Evolutionary conservation across 92 coral and sea anemone genomes (phyloP).

Genomic region (Virgularia gustaviana): DNA sequence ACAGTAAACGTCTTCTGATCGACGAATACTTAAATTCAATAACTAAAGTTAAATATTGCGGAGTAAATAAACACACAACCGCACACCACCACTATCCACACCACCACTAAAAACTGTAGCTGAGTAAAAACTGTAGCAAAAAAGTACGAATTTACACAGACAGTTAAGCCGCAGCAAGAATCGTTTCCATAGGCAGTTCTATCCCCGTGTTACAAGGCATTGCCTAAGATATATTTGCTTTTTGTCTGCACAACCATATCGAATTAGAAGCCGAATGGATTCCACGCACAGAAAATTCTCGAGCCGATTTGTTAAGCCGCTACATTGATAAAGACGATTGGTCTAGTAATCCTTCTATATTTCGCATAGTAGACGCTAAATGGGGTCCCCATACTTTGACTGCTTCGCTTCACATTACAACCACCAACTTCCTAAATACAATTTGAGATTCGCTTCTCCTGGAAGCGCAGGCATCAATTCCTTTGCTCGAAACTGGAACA

Average conservation of each 20-base stretch:
- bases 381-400: conserved; percentile 38
- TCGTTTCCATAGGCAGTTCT: conserved; percentile 6
- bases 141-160: too few species aligned
- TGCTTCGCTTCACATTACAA: conserved; percentile 24
- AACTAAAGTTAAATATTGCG: too few species aligned
- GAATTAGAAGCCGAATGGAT: conserved; percentile 26
- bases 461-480: conserved; percentile 26
- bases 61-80: too few species aligned
- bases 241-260: conserved; percentile 12
- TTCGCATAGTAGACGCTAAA: conserved; percentile 19
- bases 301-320: conserved; percentile 25
- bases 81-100: too few species aligned
- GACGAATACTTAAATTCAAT: too few species aligned
- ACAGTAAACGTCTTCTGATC: too few species aligned
- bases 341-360: conserved; percentile 25
- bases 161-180: too few species aligned
- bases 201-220: conserved; percentile 6
- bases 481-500: conserved; percentile 17
- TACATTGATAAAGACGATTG: conserved; percentile 31
- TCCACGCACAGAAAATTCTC: conserved; percentile 22
- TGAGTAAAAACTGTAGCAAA: too few species aligned
- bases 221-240: conserved; percentile 4
- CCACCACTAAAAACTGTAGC: too few species aligned
- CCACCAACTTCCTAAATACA: conserved; percentile 22
- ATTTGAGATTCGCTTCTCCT: conserved; percentile 24